Evolutionary conservation across 2,797 vertebrate species (phyloP), one percentile per base, ranked within the genome.

Genomic region (Sebastes diploproa): DNA sequence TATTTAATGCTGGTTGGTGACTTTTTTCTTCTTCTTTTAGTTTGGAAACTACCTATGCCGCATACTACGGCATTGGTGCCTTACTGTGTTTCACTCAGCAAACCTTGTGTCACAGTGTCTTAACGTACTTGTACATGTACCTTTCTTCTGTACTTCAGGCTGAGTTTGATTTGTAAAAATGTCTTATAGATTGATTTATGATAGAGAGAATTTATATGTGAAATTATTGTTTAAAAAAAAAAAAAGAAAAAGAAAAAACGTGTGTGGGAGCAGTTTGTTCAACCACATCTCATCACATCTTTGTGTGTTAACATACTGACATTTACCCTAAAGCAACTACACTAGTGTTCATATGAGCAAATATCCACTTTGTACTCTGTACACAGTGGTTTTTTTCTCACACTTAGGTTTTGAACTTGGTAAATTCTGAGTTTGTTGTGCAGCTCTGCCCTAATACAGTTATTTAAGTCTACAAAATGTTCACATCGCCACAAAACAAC

Each of bases 21-120:
- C 22, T 27, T 52, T 86, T 46, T n/a, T 23, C 20, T 46, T 27
- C 61, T 87, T 25, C 87, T 78, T 72, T 80, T 89, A 82, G 89
- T 95, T 86, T 72, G 72, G 46, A 64, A 95, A 95, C 89, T 89
- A 80, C 94, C 95, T 93, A 61, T 90, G 94, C 91, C 96, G 92
- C 95, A 16, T 16, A 42, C 86, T 91, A 93, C 82, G 94, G 91
- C 94, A 92, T 96, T 84, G 96, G 94, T 97, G 96, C 96, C 96
- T 97, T 97, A 95, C 92, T 90, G 87, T 88, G 90, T 94, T 88
- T 96, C 80, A 92, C 90, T 91, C 86, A 81, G 95, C 89, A 89
- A 94, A 94, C 88, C 88, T 79, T 88, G 90, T 86, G 92, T 92
- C 27, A 6, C 89, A 79, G 77, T 91, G 88, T 93, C 93, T 94